Base-by-base conservation (phyloP, 1,140 invertebrate genomes). In the Drosophila lini region DNA sequence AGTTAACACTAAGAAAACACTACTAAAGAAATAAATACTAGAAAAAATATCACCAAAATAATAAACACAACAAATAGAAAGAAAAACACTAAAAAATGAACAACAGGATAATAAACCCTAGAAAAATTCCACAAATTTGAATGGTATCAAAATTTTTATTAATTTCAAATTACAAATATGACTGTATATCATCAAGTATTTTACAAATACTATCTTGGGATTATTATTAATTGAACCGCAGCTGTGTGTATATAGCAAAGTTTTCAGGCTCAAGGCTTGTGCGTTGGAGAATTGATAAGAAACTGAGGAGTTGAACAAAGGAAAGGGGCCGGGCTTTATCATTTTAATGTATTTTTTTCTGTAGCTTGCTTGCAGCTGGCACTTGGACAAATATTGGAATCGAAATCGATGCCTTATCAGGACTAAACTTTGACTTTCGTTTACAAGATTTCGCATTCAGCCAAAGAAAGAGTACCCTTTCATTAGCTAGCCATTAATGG, bases 251-350 rank as follows among this genome's bases (percentile, higher is more conserved):
- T 41, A 50, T 50, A 71, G 42, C 31, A 0, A 40, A 38, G 36
- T 34, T 74, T 89, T 89, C 78, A 89, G 80, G 84, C 84, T 89
- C 80, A 89, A 89, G 84, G 84, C 84, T 80, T 63, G 45, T 36
- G 58, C 32, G 34, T 32, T 63, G 48, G 10, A 34, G 10, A n/a
- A 36, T 59, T 47, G 32, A 76, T 58, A 76, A 70, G 50, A 38
- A 40, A 31, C 19, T 15, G 7, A 41, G 19, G 42, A 11, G n/a
- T 42, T 25, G 36, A 67, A 55, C 62, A 69, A 48, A 45, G 25
- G 36, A 58, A 22, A 69, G 65, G 67, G 53, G 47, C 65, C 45
- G 28, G 61, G 34, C 68, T 22, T 59, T 71, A 53, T 68, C 63
- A 62, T 7, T 9, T 16, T 32, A 6, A 32, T 52, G 19, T 19